Evolutionary conservation across 2,797 vertebrate genomes (phyloP).

Genomic region (Aphelocoma californica): DNA sequence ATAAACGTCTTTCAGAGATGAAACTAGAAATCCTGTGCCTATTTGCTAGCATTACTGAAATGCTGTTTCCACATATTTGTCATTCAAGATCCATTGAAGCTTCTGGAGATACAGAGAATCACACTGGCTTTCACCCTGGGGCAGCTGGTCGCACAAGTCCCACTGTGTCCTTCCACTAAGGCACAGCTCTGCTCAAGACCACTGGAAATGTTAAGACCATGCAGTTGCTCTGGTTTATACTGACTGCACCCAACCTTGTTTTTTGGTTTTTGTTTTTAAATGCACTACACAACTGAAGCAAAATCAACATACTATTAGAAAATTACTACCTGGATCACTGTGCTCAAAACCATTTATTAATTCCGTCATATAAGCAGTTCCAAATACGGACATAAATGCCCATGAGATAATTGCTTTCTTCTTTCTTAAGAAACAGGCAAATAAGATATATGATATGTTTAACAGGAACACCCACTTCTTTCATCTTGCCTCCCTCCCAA

Average conservation of each 20-base stretch:
- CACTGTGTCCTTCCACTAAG: background rate
- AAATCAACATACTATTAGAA: background rate
- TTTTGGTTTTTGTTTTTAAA: background rate
- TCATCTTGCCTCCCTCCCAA: background rate
- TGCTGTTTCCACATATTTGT: background rate
- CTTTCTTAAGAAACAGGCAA: background rate
- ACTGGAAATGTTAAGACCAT: background rate
- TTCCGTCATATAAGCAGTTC: constrained; percentile 18
- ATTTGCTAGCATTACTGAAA: background rate
- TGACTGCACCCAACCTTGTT: background rate
- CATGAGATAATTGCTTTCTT: background rate
- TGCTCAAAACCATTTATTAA: constrained; percentile 32
- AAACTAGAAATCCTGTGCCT: background rate
- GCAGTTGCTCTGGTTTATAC: background rate
- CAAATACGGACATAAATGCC: background rate
- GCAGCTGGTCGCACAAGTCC: background rate
- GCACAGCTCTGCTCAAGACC: background rate
- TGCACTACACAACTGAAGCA: background rate
- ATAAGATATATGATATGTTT: background rate
- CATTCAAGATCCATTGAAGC: background rate
- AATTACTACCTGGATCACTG: background rate
- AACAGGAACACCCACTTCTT: background rate
- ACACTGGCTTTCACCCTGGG: background rate
- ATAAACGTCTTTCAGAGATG: background rate
- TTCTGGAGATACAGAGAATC: background rate